Conservation (phyloP, 2,113 vertebrate species). For the Gasterosteus nipponicus region DNA sequence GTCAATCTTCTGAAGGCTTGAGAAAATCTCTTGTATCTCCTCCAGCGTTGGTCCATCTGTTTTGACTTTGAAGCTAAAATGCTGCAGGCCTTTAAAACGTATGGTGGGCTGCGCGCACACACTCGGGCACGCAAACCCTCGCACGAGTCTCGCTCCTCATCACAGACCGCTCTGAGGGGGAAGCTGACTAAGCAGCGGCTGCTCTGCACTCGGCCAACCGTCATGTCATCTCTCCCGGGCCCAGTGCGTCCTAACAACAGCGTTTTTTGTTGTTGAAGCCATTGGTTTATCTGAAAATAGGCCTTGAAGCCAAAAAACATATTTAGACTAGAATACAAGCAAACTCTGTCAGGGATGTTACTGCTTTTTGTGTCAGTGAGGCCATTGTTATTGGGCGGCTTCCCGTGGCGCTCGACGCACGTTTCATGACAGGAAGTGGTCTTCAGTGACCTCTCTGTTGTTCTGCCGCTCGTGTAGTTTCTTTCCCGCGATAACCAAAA, state of each 20-base stretch:
- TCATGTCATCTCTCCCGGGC: slow-evolving; percentile 53
- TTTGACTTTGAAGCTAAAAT: slow-evolving; percentile 52
- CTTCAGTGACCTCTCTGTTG: slow-evolving; percentile 5
- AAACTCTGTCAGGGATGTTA: slow-evolving; percentile 2
- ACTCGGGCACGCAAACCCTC: neutral
- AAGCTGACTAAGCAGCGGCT: slow-evolving; percentile 69
- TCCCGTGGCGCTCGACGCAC: neutral
- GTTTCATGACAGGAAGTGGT: slow-evolving; percentile 41
- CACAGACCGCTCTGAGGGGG: slow-evolving; percentile 46
- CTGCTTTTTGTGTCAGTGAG: slow-evolving; percentile 18
- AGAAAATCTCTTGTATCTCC: slow-evolving; percentile 42
- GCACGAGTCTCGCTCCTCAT: slow-evolving; percentile 23
- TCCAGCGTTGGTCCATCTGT: slow-evolving; percentile 61
- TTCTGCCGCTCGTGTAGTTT: slow-evolving; percentile 6
- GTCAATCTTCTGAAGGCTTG: slow-evolving; percentile 31
- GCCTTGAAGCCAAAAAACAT: neutral
- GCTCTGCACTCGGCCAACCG: slow-evolving; percentile 55
- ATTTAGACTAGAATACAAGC: neutral
- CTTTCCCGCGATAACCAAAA: slow-evolving; percentile 5
- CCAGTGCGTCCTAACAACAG: slow-evolving; percentile 30
- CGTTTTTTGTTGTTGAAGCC: neutral
- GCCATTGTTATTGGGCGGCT: slow-evolving; percentile 18
- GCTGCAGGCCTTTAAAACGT: slow-evolving; percentile 60
- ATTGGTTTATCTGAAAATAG: neutral
- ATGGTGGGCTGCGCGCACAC: slow-evolving; percentile 35